Percentiles rank a stretch among this genome's conserved stretches.
phyloP scores from a whole-genome alignment of 2,888 invertebrate genomes.

The Loripinus fragilis region DNA sequence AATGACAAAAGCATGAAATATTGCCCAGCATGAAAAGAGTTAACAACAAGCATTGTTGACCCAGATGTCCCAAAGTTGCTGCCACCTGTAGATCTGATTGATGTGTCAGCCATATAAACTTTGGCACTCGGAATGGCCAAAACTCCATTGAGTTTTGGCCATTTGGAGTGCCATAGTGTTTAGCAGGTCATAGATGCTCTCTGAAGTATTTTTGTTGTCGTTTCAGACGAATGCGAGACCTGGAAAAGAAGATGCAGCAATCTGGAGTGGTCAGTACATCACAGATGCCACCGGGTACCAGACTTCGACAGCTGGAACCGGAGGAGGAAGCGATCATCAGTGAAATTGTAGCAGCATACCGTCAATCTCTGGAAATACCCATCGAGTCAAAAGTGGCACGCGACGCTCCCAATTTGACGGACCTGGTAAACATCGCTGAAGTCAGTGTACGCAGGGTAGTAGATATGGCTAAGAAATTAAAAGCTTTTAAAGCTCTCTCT shows the following conservation, averaged over 20 bases:
- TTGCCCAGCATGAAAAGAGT: no score
- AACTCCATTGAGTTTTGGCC: no score
- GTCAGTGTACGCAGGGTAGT: conserved; percentile 89
- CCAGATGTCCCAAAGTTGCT: no score
- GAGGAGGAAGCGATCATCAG: conserved; percentile 79
- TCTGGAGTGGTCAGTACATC: conserved; percentile 76
- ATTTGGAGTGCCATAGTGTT: no score
- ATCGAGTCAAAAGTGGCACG: conserved; percentile 78
- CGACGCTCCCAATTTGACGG: conserved; percentile 75
- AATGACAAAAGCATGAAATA: no score
- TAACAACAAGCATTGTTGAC: no score
- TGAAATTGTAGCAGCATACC: conserved; percentile 81
- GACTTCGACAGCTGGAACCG: conserved; percentile 68
- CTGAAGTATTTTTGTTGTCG: background rate
- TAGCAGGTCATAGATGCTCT: background rate
- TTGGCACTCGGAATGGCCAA: no score
- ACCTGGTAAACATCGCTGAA: conserved; percentile 83
- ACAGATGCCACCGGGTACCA: conserved; percentile 13
- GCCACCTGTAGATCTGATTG: no score
- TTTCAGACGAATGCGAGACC: conserved; percentile 73
- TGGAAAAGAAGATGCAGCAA: conserved; percentile 69
- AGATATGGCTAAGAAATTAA: conserved; percentile 86
- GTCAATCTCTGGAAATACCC: conserved; percentile 80
- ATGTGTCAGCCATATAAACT: no score
- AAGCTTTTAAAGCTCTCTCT: conserved; percentile 96